Percentiles rank a stretch among this genome's conserved stretches.
These are phyloP conservation scores for Ligdia adustata DNA, from an alignment of 2,888 invertebrate species.

Conservation along the genomic window DNA sequence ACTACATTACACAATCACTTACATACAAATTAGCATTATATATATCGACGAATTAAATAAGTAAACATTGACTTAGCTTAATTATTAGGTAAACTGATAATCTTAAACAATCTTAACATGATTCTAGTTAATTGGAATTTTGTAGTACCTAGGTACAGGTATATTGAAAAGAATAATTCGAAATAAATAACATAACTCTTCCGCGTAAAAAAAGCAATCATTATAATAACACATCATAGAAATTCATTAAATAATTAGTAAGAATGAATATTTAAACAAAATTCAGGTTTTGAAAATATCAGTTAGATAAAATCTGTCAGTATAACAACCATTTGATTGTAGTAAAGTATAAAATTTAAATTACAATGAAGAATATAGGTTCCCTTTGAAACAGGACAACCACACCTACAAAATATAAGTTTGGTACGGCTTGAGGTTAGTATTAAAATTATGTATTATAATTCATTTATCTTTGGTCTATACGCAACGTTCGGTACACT, in stretches of 20 bases:
- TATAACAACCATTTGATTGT: conserved; percentile 17
- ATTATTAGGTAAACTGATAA: conserved; percentile 72
- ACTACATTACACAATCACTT: conserved; percentile 80
- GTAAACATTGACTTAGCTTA: conserved; percentile 84
- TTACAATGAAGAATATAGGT: conserved; percentile 28
- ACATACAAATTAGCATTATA: conserved; percentile 78
- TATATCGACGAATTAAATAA: conserved; percentile 75
- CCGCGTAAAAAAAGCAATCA: background rate
- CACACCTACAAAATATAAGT: conserved; percentile 73
- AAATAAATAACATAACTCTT: too few relatives aligned
- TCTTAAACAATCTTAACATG: conserved; percentile 44
- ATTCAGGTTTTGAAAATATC: too few relatives aligned
- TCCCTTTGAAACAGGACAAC: conserved; percentile 39
- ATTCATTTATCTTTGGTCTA: conserved; percentile 79
- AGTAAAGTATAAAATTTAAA: conserved; percentile 26
- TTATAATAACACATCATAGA: too few relatives aligned
- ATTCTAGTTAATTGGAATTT: conserved; percentile 39
- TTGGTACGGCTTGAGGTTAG: conserved; percentile 83
- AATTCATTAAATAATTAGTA: too few relatives aligned
- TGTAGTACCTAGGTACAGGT: conserved; percentile 19
- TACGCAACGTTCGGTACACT: conserved; percentile 71
- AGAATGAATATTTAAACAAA: too few relatives aligned
- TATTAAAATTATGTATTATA: conserved; percentile 76
- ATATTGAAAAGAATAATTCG: too few relatives aligned
- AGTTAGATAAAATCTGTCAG: too few relatives aligned